These are phyloP conservation scores for Cantharis nigra DNA, from an alignment of 2,888 invertebrate species.

Conservation along the genomic window DNA sequence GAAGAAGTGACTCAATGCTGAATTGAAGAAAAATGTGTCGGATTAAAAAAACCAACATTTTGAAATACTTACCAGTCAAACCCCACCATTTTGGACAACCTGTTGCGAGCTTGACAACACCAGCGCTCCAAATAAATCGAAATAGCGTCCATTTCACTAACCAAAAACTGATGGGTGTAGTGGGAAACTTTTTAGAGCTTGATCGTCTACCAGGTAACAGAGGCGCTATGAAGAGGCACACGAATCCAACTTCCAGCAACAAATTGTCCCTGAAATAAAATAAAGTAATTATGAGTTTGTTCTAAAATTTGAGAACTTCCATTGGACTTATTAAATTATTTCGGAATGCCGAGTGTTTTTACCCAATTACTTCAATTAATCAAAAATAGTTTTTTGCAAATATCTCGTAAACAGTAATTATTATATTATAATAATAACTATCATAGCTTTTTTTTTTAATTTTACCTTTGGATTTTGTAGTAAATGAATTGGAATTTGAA, in stretches of 20 bases:
- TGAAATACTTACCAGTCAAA: conserved; percentile 63
- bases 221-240: conserved; percentile 72
- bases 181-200: conserved; percentile 55
- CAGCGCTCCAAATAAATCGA: conserved; percentile 71
- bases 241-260: conserved; percentile 73
- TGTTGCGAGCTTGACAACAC: conserved; percentile 71
- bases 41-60: neutral
- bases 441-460: no score
- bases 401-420: no score
- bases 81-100: conserved; percentile 80
- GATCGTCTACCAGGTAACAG: conserved; percentile 56
- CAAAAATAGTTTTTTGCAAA: no score
- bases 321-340: no score
- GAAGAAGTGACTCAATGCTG: conserved; percentile 70
- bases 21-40: conserved; percentile 41
- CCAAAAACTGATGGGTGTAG: conserved; percentile 66
- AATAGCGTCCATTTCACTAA: conserved; percentile 75
- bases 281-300: no score
- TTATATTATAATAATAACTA: no score
- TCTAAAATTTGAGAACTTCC: no score
- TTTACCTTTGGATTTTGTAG: no score
- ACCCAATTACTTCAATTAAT: no score
- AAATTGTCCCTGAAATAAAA: conserved; percentile 66
- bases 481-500: no score
- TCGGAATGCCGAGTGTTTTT: no score